Evolutionary conservation across 2,888 invertebrate genomes (phyloP).

Genomic region (Clostera curtula): DNA sequence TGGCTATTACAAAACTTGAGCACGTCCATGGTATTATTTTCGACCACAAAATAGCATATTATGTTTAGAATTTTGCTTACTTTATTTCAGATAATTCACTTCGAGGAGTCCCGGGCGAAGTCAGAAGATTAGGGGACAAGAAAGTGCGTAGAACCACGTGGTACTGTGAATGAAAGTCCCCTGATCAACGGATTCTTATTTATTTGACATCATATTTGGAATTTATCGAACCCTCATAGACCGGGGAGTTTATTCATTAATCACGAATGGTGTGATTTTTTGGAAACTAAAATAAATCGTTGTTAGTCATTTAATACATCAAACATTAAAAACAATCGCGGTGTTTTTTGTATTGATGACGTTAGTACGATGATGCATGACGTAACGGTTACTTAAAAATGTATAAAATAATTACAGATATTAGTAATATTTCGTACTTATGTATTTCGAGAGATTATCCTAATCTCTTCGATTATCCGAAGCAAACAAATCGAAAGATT

Average conservation of each 20-base stretch:
- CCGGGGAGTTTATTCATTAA: not conserved
- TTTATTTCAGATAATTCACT: slow-evolving; percentile 66
- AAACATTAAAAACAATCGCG: too few relatives aligned
- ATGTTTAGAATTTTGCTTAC: slow-evolving; percentile 5
- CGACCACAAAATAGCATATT: not conserved
- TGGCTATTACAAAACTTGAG: not conserved
- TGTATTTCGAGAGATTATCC: too few relatives aligned
- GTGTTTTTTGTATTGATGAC: too few relatives aligned
- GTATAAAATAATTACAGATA: too few relatives aligned
- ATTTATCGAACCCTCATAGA: slow-evolving; percentile 6
- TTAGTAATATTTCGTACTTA: too few relatives aligned
- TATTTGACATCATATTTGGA: slow-evolving; percentile 8
- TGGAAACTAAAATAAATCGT: too few relatives aligned
- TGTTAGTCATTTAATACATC: too few relatives aligned
- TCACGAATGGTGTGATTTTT: too few relatives aligned
- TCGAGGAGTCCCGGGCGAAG: slow-evolving; percentile 67
- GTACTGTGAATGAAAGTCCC: slow-evolving; percentile 60
- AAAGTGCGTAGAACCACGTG: slow-evolving; percentile 62
- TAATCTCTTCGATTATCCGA: too few relatives aligned
- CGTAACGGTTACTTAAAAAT: too few relatives aligned
- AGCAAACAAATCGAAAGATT: too few relatives aligned
- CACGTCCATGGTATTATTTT: not conserved
- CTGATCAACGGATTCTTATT: slow-evolving; percentile 7
- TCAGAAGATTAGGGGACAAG: slow-evolving; percentile 51
- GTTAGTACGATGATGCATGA: too few relatives aligned